These are phyloP conservation scores for Carcharodon carcharias DNA, from an alignment of 2,797 vertebrate genomes.

Conservation along the genomic window DNA sequence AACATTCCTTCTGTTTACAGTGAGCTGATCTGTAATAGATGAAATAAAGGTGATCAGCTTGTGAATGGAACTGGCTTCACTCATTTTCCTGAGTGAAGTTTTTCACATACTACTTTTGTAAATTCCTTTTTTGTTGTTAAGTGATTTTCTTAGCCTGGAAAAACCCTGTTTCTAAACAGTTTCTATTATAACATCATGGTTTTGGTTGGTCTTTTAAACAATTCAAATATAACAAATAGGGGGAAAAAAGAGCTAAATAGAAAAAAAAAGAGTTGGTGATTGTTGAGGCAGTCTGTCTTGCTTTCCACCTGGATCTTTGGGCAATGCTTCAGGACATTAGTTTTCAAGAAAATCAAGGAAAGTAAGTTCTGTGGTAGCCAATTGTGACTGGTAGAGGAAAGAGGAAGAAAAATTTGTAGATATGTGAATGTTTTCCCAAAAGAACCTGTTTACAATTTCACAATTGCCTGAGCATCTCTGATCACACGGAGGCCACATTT, in stretches of 20 bases:
- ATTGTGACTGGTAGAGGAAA: no score
- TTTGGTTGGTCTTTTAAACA: neutral
- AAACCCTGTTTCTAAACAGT: neutral
- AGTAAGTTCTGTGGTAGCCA: no score
- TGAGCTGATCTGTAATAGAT: neutral
- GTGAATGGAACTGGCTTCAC: neutral
- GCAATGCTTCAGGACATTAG: no score
- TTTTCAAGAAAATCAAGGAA: no score
- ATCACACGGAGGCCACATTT: no score
- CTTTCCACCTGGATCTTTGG: neutral
- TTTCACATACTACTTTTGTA: neutral
- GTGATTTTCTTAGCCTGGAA: neutral
- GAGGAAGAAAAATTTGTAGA: no score
- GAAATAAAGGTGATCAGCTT: neutral
- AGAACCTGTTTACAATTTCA: no score
- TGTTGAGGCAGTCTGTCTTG: neutral
- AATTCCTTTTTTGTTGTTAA: neutral
- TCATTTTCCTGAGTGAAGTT: neutral
- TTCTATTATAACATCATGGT: neutral
- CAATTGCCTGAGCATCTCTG: no score
- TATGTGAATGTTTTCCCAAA: no score
- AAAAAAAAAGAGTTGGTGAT: neutral
- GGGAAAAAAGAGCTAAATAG: no score
- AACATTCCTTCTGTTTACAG: neutral
- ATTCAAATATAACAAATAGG: neutral